Base-by-base conservation (phyloP, 2,888 invertebrate genomes). In the Caenorhabditis japonica region DNA sequence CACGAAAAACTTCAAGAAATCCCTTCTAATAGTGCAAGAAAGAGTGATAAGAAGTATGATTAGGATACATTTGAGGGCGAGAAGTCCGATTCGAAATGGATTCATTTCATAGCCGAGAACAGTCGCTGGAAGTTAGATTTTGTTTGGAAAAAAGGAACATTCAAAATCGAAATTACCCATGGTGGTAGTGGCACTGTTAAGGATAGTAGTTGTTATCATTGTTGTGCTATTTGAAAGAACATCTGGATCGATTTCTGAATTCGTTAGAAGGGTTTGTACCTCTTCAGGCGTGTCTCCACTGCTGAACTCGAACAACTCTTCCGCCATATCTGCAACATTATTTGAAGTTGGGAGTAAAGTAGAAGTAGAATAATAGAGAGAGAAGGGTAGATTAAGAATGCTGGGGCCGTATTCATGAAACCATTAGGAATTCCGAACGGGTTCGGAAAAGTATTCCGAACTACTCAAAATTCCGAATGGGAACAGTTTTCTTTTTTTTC, bases 1-100 rank as follows among this genome's bases (percentile, higher is more conserved):
- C 5, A 72, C 76, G 41, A 79, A 76, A 30, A 60, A 61, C 34
- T 76, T 76, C 44, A 79, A 53, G 66, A 66, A 79, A 36, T 79
- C 79, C 19, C 74, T 34, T n/a, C 76, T 64, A 34, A 76, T 72
- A 0, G 72, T 73, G 52, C 68, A 68, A 0, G 75, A 62, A 0
- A 79, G 15, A 4, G 62, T 62, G 62, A 71, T 51, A 0, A 76
- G 34, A 4, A 79, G 66, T 17, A 79, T 66, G 41, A 75, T 61
- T 13, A 79, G 58, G 8, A 79, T 10, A 25, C 76, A 76, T 47
- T 79, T 79, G 64, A 72, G 47, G 0, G 69, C 53, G 27, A 79
- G 60, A 10, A 68, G 41, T 4, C 69, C 74, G 46, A 79, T 74
- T 10, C 72, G 74, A 38, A 61, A 72, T 12, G 74, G 62, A 38